phyloP scores from a whole-genome alignment of 2,888 invertebrate genomes.

The Tipula confusa region DNA sequence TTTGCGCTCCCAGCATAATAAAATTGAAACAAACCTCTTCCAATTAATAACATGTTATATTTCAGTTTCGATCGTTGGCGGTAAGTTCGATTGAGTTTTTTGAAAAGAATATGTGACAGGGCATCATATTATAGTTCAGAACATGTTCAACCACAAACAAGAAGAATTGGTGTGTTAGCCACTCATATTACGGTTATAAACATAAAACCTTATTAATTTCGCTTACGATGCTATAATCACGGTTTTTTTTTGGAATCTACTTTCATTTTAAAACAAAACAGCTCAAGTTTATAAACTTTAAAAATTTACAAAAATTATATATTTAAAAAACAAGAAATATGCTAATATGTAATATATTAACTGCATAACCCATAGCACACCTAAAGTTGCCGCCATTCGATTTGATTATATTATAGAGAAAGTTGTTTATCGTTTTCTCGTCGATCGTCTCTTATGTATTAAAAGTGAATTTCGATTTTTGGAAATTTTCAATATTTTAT shows the following conservation, averaged over 20 bases:
- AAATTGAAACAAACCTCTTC: no score
- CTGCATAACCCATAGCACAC: neutral
- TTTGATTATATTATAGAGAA: neutral
- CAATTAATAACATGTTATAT: no score
- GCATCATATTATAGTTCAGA: no score
- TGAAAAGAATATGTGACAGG: no score
- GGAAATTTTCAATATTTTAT: neutral
- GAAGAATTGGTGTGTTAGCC: no score
- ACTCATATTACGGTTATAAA: no score
- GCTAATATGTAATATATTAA: neutral
- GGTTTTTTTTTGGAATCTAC: neutral
- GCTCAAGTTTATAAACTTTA: neutral
- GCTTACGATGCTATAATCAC: neutral
- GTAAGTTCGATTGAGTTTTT: no score
- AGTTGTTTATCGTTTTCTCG: neutral
- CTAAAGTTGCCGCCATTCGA: neutral
- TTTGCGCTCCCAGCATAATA: no score
- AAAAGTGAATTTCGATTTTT: neutral
- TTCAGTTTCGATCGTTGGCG: no score
- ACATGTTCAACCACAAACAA: no score
- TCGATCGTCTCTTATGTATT: neutral
- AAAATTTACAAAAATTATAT: neutral
- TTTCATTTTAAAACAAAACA: neutral
- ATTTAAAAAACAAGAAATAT: neutral
- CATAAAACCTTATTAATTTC: no score